Conservation (phyloP, 2,888 invertebrate genomes). For the Conomelus anceps region DNA sequence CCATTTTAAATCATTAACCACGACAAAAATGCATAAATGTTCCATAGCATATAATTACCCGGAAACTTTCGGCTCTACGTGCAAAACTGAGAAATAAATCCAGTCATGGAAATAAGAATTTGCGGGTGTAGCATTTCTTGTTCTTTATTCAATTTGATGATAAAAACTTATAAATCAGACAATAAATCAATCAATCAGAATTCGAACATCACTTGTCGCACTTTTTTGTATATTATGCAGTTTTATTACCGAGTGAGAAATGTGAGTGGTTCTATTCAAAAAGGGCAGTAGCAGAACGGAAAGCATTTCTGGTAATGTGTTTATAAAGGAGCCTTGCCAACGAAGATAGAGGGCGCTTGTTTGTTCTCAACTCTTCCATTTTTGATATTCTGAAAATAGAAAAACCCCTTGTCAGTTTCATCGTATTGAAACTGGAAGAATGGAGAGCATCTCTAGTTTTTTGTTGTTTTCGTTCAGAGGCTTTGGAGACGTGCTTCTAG, state of each 20-base stretch:
- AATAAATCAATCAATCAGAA: not conserved
- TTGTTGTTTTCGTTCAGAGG: not conserved
- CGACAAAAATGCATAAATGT: too few relatives aligned
- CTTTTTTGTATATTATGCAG: not conserved
- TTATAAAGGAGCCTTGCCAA: not conserved
- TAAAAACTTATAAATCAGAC: too few relatives aligned
- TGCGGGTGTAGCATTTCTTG: too few relatives aligned
- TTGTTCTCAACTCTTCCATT: not conserved
- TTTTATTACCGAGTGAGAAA: not conserved
- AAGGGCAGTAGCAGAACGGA: not conserved
- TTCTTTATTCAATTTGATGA: too few relatives aligned
- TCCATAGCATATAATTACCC: too few relatives aligned
- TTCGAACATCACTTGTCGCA: not conserved
- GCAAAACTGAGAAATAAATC: too few relatives aligned
- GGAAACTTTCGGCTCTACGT: too few relatives aligned
- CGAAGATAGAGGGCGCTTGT: not conserved
- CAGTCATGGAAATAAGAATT: too few relatives aligned
- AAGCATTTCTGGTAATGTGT: not conserved
- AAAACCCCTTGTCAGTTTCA: not conserved
- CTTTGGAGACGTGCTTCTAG: not conserved
- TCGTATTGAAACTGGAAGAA: not conserved
- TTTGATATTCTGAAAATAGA: not conserved
- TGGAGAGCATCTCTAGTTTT: not conserved
- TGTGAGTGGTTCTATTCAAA: not conserved
- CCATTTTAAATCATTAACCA: too few relatives aligned